Evolutionary conservation across 2,797 vertebrate species (phyloP), one percentile per base, ranked within the genome.

Genomic region (Morus bassanus): DNA sequence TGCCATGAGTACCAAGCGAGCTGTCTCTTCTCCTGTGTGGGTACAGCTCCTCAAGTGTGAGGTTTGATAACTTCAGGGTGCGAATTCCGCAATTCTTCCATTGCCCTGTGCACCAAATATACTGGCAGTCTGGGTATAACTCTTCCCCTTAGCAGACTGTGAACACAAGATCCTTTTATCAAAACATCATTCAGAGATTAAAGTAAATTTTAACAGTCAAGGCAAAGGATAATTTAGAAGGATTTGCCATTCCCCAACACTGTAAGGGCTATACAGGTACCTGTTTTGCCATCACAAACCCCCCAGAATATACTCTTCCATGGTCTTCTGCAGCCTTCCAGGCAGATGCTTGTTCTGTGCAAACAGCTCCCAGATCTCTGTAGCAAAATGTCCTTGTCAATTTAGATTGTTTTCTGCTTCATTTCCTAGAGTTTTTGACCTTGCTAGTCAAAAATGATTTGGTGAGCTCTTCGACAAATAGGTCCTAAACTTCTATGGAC

Each of bases 381-480:
- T 7, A 69, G 76, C 83, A 93, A 90, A 93, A 86, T 5, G 48
- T 86, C 85, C 39, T 90, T 59, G 75, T 80, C 59, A 68, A 61
- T 84, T 85, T 69, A 78, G 23, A 81, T 78, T 88, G 57, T 89
- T 75, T 93, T 88, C 53, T 90, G 65, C 25, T 94, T 90, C 41
- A 75, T 81, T 88, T 90, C 33, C 79, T 86, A 25, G 37, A 61
- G 48, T 53, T 91, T 85, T 68, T 94, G 91, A 95, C 57, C 91
- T 84, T 91, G 53, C 43, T 53, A 80, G 56, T 80, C 60, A 94
- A 91, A 89, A 86, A 78, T 64, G 14, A 61, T 75, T 68, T 86
- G 61, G 25, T 64, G 41, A 95, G 39, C 48, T 89, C 69, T 90
- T 73, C 1, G 0, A 79, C 30, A 72, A 94, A 80, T 57, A 68